Evolutionary conservation across 1,140 invertebrate species (phyloP).

Genomic region (Tyrophagus putrescentiae): DNA sequence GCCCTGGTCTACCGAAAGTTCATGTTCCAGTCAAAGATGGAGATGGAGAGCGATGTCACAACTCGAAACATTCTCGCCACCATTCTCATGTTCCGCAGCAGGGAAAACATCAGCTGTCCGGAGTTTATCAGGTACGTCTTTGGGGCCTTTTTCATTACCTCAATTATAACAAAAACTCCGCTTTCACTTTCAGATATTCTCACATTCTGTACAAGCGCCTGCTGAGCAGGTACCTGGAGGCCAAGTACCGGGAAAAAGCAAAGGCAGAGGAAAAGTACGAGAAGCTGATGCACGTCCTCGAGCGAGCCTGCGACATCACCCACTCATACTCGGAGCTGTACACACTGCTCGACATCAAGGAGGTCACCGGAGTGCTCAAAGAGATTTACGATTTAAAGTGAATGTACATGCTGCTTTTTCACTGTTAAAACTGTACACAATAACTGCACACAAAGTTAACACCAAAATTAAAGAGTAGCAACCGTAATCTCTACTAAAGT

Average conservation of each 20-base stretch:
- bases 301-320: not conserved
- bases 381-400: not conserved
- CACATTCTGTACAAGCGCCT: not conserved
- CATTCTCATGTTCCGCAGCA: not conserved
- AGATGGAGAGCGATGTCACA: no score
- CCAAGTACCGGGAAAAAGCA: not conserved
- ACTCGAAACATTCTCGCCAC: no score
- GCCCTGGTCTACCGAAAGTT: no score
- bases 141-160: not conserved
- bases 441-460: no score
- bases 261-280: not conserved
- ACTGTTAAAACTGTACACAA: not conserved
- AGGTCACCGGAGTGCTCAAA: not conserved
- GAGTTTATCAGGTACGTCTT: not conserved
- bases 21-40: no score
- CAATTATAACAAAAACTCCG: no score
- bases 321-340: not conserved
- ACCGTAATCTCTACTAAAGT: no score
- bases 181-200: not conserved
- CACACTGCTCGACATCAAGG: not conserved
- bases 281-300: not conserved
- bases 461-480: no score
- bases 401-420: no score
- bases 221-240: not conserved
- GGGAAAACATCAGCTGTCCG: not conserved